Evolutionary conservation across 1,140 invertebrate species (phyloP).

Genomic region (Hermatobates lingyangjiaoensis): DNA sequence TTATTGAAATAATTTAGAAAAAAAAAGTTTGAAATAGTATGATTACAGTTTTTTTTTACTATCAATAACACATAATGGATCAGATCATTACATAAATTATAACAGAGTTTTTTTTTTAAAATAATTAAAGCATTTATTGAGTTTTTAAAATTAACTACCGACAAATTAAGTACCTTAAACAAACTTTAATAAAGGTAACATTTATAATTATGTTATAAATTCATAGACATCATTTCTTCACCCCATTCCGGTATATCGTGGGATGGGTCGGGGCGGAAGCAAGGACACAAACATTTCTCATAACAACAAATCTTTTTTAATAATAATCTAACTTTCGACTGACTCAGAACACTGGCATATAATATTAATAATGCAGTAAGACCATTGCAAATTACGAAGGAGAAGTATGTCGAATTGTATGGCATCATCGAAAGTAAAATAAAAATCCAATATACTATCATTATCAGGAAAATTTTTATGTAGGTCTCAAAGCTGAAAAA

Average conservation of each 20-base stretch:
- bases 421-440: slow-evolving; percentile 48
- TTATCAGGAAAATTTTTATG: slow-evolving; percentile 45
- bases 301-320: slow-evolving; percentile 57
- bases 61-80: too few relatives aligned
- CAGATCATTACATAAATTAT: too few relatives aligned
- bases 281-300: slow-evolving; percentile 29
- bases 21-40: too few relatives aligned
- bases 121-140: too few relatives aligned
- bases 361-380: slow-evolving; percentile 49
- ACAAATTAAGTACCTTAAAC: too few relatives aligned
- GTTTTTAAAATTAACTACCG: too few relatives aligned
- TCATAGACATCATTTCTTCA: slow-evolving; percentile 44
- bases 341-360: slow-evolving; percentile 52
- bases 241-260: slow-evolving; percentile 54
- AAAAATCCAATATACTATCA: slow-evolving; percentile 53
- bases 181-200: too few relatives aligned
- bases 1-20: too few relatives aligned
- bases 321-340: slow-evolving; percentile 53
- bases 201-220: too few relatives aligned
- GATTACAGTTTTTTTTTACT: too few relatives aligned
- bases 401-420: slow-evolving; percentile 46
- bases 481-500: slow-evolving; percentile 55
- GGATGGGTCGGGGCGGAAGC: slow-evolving; percentile 33
- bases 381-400: slow-evolving; percentile 49
- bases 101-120: too few relatives aligned